Percentiles rank a stretch among this genome's conserved stretches.
Conservation (phyloP, 2,797 vertebrate species). For the Notolepis coatsorum region DNA sequence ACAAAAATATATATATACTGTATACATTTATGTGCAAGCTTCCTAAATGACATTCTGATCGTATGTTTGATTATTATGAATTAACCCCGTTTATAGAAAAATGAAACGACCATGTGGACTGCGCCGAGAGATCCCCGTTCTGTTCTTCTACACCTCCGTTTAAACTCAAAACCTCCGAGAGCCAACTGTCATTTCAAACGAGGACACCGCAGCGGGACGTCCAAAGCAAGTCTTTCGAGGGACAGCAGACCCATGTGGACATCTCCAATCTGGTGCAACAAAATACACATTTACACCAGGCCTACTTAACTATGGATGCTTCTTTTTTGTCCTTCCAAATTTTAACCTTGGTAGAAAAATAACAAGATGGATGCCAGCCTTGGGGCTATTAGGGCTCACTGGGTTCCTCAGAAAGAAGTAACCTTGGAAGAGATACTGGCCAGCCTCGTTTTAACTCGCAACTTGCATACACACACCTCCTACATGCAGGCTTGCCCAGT, state of each 20-base stretch:
- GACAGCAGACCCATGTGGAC: too few relatives aligned
- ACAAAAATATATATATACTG: conserved; percentile 34
- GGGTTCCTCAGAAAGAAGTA: neutral
- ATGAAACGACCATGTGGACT: neutral
- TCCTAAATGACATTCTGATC: conserved; percentile 36
- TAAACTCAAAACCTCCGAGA: neutral
- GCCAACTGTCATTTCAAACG: neutral
- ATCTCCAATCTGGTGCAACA: conserved; percentile 22
- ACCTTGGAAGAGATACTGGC: neutral
- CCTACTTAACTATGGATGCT: neutral
- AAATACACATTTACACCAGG: neutral
- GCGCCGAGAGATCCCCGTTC: neutral
- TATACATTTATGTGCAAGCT: conserved; percentile 50
- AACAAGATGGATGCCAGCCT: neutral
- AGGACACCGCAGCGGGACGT: neutral
- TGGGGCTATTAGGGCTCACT: neutral
- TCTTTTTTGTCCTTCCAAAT: neutral
- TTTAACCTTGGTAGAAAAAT: conserved; percentile 1
- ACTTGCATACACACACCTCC: neutral
- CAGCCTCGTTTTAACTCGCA: neutral
- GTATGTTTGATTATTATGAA: neutral
- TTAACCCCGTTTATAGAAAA: neutral
- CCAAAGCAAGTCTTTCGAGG: neutral
- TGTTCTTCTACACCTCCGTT: neutral
- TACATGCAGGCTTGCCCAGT: neutral